Conservation (phyloP, 2,888 invertebrate species). For the Phyllotreta cruciferae region DNA sequence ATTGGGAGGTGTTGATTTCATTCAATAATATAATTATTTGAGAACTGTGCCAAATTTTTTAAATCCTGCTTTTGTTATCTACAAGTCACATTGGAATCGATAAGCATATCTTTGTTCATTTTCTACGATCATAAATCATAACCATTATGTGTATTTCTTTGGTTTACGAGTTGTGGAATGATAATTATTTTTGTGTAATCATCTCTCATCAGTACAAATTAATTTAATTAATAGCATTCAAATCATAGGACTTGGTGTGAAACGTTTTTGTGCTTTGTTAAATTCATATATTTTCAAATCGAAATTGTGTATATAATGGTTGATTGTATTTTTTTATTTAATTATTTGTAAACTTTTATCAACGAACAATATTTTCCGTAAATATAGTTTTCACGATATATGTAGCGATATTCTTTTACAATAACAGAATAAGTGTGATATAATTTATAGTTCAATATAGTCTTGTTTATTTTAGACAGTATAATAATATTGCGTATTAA, state of each 20-base stretch:
- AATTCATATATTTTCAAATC: conserved; percentile 37
- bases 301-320: conserved; percentile 39
- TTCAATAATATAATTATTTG: background rate
- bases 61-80: conserved; percentile 2
- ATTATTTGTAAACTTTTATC: conserved; percentile 31
- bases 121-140: too few species aligned
- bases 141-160: too few species aligned
- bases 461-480: conserved; percentile 30
- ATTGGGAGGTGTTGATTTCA: too few species aligned
- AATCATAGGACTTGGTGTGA: conserved; percentile 36
- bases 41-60: conserved; percentile 6
- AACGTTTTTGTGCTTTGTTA: conserved; percentile 40
- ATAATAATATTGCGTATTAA: conserved; percentile 20
- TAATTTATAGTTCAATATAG: conserved; percentile 31
- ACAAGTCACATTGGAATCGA: conserved; percentile 8
- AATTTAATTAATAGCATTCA: conserved; percentile 32
- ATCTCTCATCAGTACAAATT: conserved; percentile 44
- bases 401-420: conserved; percentile 48
- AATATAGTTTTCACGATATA: conserved; percentile 48
- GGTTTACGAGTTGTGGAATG: too few species aligned
- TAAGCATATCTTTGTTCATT: too few species aligned
- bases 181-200: conserved; percentile 30
- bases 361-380: conserved; percentile 43
- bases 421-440: conserved; percentile 32
- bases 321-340: conserved; percentile 37